Percentiles rank a stretch among this genome's conserved stretches.
Conservation (phyloP, 2,888 invertebrate genomes). For the Dryocosmus kuriphilus region DNA sequence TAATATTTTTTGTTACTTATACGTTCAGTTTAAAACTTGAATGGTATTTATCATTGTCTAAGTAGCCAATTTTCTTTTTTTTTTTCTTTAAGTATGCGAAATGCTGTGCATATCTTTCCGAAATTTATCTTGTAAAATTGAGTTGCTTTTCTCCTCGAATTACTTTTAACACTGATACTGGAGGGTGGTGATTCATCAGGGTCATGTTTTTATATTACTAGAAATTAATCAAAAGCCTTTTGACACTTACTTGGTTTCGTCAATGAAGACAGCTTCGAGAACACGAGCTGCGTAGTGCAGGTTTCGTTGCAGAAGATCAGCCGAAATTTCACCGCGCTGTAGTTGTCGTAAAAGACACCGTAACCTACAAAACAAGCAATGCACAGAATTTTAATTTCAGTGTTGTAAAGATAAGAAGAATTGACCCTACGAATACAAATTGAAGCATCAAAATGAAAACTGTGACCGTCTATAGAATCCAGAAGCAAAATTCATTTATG, state of each 20-base stretch:
- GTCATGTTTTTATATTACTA: neutral
- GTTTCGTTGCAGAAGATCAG: slow-evolving; percentile 94
- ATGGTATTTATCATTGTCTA: neutral
- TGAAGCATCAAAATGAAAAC: too few relatives aligned
- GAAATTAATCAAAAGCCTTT: neutral
- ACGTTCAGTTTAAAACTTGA: too few relatives aligned
- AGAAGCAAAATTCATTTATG: too few relatives aligned
- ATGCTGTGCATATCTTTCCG: neutral
- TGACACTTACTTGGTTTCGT: slow-evolving; percentile 91
- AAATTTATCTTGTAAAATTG: neutral
- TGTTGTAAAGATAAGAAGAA: too few relatives aligned
- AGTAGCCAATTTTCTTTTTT: neutral
- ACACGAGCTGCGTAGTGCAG: slow-evolving; percentile 95
- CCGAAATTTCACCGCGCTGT: slow-evolving; percentile 91
- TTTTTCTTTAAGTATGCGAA: neutral
- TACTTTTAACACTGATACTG: neutral
- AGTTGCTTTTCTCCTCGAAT: neutral
- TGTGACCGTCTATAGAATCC: too few relatives aligned
- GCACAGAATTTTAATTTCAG: neutral
- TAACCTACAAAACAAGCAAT: slow-evolving; percentile 84
- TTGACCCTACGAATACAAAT: too few relatives aligned
- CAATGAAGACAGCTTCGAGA: slow-evolving; percentile 94
- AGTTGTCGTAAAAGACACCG: slow-evolving; percentile 93
- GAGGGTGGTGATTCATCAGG: neutral
- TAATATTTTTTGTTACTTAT: too few relatives aligned